Evolutionary conservation across 2,113 vertebrate species (phyloP).

Genomic region (Shinisaurus crocodilurus): DNA sequence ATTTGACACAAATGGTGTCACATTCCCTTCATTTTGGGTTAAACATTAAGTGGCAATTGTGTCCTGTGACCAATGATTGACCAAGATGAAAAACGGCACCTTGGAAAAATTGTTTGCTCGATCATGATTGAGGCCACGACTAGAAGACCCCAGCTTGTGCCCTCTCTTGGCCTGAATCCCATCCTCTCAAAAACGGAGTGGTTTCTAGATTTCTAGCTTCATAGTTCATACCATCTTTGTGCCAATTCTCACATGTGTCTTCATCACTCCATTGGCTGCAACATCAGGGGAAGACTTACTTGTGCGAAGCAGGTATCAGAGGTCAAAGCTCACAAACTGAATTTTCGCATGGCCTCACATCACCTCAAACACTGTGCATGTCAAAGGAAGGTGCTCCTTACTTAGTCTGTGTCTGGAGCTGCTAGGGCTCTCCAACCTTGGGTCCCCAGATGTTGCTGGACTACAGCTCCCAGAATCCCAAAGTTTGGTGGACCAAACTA

Average conservation of each 20-base stretch:
- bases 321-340: not conserved
- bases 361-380: not conserved
- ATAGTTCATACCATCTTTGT: not conserved
- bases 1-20: not conserved
- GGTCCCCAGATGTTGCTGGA: no score
- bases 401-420: no score
- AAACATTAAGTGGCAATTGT: not conserved
- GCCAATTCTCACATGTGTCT: no score
- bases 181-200: not conserved
- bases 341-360: no score
- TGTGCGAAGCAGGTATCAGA: accelerated
- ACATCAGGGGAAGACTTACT: not conserved
- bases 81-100: not conserved
- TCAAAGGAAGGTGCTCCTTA: not conserved
- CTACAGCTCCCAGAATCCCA: no score
- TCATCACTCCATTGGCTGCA: not conserved
- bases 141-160: not conserved
- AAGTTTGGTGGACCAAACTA: no score
- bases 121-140: not conserved
- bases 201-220: not conserved
- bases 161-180: not conserved
- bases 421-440: no score
- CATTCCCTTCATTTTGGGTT: not conserved
- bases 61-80: not conserved
- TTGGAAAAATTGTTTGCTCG: no score